Evolutionary conservation across 2,888 invertebrate genomes (phyloP), one percentile per base, ranked within the genome.

Genomic region (Abrostola tripartita): DNA sequence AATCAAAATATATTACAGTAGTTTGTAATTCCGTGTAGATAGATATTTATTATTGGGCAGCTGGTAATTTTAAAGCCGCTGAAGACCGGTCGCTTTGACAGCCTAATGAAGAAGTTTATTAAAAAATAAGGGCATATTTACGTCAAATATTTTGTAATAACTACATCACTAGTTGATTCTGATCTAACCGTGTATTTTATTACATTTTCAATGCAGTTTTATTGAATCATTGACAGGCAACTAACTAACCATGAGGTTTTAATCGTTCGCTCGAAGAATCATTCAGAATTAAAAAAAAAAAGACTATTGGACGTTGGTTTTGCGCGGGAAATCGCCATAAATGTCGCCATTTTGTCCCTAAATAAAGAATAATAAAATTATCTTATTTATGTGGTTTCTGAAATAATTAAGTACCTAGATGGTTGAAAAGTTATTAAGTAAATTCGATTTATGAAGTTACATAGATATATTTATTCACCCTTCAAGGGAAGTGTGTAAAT

Each of bases 1-100:
- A 76, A 64, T 64, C 64, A 58, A 73, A 73, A 68, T 73, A 49
- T 24, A 24, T 40, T 40, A 57, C 44, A 8, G 24, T 5, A 9
- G 24, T 24, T 14, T 24, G 7, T 4, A 14, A 24, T 0, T 12
- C 5, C 6, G 8, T 11, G 8, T 7, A 14, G 24, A 47, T 24
- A 47, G 44, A 47, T 47, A 24, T 47, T 47, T 24, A 24, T 24
- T 24, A 24, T 4, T 24, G 24, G 24, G 1, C 24, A 24, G 24
- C 24, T 7, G n/a, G 12, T 42, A 47, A 12, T 24, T 44, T 47
- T 47, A 24, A 24, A 24, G 24, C 4, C 24, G 24, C 24, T 14
- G 44, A 47, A 9, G 44, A 24, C 24, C 14, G 8, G 9, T 24
- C 7, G 9, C 9, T 47, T 47, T 14, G 44, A 47, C 44, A 47